phyloP scores from a whole-genome alignment of 2,113 vertebrate genomes.

The Neotoma lepida region DNA sequence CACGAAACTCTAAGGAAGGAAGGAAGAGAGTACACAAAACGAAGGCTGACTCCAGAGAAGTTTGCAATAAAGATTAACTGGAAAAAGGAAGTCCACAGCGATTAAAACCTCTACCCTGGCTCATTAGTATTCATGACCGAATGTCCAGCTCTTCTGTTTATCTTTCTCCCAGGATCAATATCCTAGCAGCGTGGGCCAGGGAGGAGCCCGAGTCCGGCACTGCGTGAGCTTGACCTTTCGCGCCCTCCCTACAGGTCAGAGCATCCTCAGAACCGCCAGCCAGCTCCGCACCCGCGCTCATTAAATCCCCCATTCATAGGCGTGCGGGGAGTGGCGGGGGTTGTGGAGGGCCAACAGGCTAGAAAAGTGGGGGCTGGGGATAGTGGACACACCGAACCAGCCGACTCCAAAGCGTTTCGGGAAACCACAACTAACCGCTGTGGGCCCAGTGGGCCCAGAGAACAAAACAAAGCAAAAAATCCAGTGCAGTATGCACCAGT shows the following conservation, averaged over 20 bases:
- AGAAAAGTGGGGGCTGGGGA: too few species aligned
- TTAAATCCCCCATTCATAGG: slow-evolving; percentile 74
- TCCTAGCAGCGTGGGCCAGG: slow-evolving; percentile 89
- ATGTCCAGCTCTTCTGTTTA: slow-evolving; percentile 83
- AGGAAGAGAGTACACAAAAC: background rate
- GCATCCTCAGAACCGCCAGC: slow-evolving; percentile 79
- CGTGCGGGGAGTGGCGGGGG: background rate
- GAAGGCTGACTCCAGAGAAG: background rate
- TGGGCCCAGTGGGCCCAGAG: slow-evolving; percentile 21
- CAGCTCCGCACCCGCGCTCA: slow-evolving; percentile 72
- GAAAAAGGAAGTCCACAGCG: slow-evolving; percentile 77
- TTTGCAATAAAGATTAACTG: slow-evolving; percentile 69
- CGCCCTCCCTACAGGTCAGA: slow-evolving; percentile 89
- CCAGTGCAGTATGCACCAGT: too few species aligned
- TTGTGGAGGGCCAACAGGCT: background rate
- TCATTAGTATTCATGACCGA: slow-evolving; percentile 86
- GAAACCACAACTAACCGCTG: slow-evolving; percentile 56
- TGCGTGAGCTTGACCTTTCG: slow-evolving; percentile 92
- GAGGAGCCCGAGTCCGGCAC: slow-evolving; percentile 89
- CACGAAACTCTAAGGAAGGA: slow-evolving; percentile 7
- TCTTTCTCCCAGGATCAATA: slow-evolving; percentile 93
- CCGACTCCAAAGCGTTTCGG: slow-evolving; percentile 36
- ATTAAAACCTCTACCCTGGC: slow-evolving; percentile 80
- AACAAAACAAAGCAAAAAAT: background rate
- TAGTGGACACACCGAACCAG: background rate